These are phyloP conservation scores for Nasonia giraulti DNA, from an alignment of 1,140 invertebrate genomes.

Conservation along the genomic window DNA sequence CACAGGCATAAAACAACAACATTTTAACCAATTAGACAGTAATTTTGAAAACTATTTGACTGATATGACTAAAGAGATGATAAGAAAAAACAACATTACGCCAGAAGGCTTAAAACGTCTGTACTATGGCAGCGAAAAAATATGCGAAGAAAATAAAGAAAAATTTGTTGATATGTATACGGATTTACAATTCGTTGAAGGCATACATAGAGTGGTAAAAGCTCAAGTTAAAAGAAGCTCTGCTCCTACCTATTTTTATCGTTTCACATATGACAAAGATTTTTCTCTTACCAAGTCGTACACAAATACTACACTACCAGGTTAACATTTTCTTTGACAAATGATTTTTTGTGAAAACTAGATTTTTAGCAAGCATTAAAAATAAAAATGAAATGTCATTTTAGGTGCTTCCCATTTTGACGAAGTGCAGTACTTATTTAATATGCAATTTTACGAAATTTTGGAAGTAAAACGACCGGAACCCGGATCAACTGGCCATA, in stretches of 20 bases:
- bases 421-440: constrained; percentile 63
- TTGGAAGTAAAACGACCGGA: neutral
- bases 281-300: constrained; percentile 30
- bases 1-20: constrained; percentile 12
- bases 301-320: constrained; percentile 24
- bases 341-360: neutral
- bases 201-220: constrained; percentile 67
- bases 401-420: constrained; percentile 62
- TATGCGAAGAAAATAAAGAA: constrained; percentile 57
- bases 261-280: constrained; percentile 68
- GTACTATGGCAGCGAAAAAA: constrained; percentile 65
- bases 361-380: neutral
- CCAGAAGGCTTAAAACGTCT: constrained; percentile 55
- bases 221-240: constrained; percentile 62
- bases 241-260: constrained; percentile 72
- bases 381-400: neutral
- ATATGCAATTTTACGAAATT: constrained; percentile 8
- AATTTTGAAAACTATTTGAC: constrained; percentile 50
- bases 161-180: constrained; percentile 69
- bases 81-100: constrained; percentile 49
- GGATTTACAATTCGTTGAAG: constrained; percentile 71
- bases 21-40: constrained; percentile 46
- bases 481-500: constrained; percentile 34
- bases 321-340: constrained; percentile 26
- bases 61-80: constrained; percentile 12